Base-by-base conservation (phyloP, 2,797 vertebrate genomes). In the Malurus splendens region DNA sequence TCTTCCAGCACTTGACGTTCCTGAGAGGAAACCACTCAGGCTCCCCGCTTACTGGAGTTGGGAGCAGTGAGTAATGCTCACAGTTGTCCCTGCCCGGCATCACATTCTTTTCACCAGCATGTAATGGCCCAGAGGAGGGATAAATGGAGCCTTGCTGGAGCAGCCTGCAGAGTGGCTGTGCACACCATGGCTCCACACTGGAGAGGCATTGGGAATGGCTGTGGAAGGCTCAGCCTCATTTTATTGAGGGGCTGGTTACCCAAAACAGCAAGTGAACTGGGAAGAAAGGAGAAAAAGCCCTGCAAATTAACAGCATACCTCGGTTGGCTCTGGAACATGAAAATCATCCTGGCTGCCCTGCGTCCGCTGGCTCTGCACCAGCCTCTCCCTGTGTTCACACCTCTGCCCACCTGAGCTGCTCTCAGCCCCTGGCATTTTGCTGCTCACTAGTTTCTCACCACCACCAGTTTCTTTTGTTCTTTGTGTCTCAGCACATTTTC, bases 61-160 rank as follows among this genome's bases (percentile, higher is more conserved):
- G 71, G 86, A 92, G 90, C 72, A 84, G 84, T 87, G 90, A 94
- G 86, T 91, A 95, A 91, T 78, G 62, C 82, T 92, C 12, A 0
- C 47, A 86, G 87, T 73, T 66, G 86, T 90, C 91, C 59, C 76
- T 91, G 86, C 88, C 62, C 62, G 0, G 66, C 82, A 45, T 48
- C 66, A 36, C 90, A 85, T 90, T 91, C 86, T 91, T 95, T 94
- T 93, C 95, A 90, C 79, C 84, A 92, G 82, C 88, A 94, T 82
- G 91, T 93, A 91, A 94, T 92, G 93, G 72, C 91, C 93, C 94
- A 95, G 71, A 95, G 82, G 90, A 92, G 78, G 65, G 54, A 92
- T 91, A 91, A 93, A 92, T 22, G 0, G 20, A 82, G 67, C 44
- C 41, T 57, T 61, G 71, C 80, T 86, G 79, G 87, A 94, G 82